Percentiles rank a stretch among this genome's conserved stretches.
Evolutionary conservation across 2,113 vertebrate species (phyloP).

Genomic region (Chascanopsetta lugubris): DNA sequence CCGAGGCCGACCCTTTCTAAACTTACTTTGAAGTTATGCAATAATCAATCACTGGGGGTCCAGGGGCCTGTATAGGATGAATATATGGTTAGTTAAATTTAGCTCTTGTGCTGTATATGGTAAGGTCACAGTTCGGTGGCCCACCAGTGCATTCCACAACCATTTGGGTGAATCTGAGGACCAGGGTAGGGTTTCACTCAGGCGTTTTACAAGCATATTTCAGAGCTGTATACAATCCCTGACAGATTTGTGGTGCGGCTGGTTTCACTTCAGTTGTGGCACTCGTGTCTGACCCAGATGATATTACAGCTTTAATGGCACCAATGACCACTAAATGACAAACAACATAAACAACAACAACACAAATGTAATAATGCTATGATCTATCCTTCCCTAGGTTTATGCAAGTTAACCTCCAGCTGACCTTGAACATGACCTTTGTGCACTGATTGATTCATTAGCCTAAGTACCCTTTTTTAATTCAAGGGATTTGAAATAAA

Average conservation of each 20-base stretch:
- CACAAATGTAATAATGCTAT: not conserved
- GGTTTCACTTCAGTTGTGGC: slow-evolving; percentile 25
- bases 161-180: slow-evolving; percentile 49
- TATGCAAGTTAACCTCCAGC: too few species aligned
- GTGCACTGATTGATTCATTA: not conserved
- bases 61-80: slow-evolving; percentile 34
- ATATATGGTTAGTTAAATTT: slow-evolving; percentile 85
- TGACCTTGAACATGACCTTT: not conserved
- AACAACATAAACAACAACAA: not conserved
- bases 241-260: slow-evolving; percentile 46
- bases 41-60: slow-evolving; percentile 43
- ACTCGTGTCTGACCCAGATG: not conserved
- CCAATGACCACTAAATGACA: not conserved
- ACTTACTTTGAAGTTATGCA: slow-evolving; percentile 12
- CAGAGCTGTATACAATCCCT: slow-evolving; percentile 10
- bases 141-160: slow-evolving; percentile 52
- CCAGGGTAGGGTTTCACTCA: slow-evolving; percentile 68
- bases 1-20: too few species aligned
- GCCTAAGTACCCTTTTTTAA: too few species aligned
- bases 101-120: slow-evolving; percentile 92
- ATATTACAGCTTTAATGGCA: not conserved
- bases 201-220: slow-evolving; percentile 46
- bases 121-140: slow-evolving; percentile 75
- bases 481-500: too few species aligned
- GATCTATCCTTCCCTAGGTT: not conserved